These are phyloP conservation scores for Esox masquinongy DNA, from an alignment of 2,797 vertebrate species.

Conservation along the genomic window DNA sequence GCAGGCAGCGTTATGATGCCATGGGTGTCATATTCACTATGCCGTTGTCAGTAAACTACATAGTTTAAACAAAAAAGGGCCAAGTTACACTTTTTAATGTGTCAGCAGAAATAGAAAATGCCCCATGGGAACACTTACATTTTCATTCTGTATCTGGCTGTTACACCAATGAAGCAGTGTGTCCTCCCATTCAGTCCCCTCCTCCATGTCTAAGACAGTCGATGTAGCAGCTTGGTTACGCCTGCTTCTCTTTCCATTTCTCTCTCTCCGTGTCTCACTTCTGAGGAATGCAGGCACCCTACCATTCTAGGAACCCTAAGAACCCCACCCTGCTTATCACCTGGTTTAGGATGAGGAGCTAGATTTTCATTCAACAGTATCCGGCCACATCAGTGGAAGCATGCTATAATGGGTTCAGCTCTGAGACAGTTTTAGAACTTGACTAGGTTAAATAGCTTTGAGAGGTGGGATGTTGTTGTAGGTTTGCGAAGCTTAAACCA, in stretches of 20 bases:
- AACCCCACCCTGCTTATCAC: constrained; percentile 9
- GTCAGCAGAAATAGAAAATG: constrained; percentile 22
- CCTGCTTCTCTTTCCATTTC: constrained; percentile 42
- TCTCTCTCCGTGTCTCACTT: constrained; percentile 23
- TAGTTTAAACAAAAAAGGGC: neutral
- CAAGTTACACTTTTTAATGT: constrained; percentile 22
- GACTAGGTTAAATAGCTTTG: constrained; percentile 37
- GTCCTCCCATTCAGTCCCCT: constrained; percentile 20
- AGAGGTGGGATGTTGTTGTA: constrained; percentile 16
- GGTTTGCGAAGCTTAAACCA: constrained; percentile 36
- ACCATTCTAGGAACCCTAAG: neutral
- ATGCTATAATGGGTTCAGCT: neutral
- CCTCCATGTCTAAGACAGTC: constrained; percentile 41
- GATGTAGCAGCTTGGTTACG: constrained; percentile 50
- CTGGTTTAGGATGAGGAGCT: constrained; percentile 1
- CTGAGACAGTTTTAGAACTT: neutral
- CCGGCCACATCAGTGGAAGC: too few relatives aligned
- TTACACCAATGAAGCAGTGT: constrained; percentile 65
- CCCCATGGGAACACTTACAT: constrained; percentile 38
- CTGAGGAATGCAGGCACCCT: constrained; percentile 16
- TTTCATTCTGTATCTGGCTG: constrained; percentile 57
- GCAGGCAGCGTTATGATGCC: neutral
- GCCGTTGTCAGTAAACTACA: neutral
- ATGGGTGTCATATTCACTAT: neutral
- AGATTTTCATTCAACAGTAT: neutral